phyloP scores from a whole-genome alignment of 2,888 invertebrate genomes.

The Eumacrocentrus americanus region DNA sequence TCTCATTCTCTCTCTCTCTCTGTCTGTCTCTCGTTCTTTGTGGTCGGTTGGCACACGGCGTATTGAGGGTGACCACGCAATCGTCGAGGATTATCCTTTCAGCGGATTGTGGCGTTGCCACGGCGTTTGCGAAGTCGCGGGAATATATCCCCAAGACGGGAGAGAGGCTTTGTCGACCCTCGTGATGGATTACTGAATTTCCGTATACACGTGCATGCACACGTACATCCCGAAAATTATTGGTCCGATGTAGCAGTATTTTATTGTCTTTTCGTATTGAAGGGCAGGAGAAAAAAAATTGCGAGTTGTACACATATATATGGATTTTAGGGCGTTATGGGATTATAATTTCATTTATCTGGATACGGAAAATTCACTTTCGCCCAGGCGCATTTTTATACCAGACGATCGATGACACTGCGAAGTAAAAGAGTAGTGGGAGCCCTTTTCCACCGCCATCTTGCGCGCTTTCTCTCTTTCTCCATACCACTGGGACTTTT shows the following conservation, averaged over 20 bases:
- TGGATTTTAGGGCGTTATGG: too few species aligned
- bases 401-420: slow-evolving; percentile 23
- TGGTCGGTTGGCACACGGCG: slow-evolving; percentile 11
- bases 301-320: not conserved
- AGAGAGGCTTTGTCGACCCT: not conserved
- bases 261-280: too few species aligned
- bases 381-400: not conserved
- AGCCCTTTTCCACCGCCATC: slow-evolving; percentile 21
- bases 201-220: too few species aligned
- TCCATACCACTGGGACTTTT: slow-evolving; percentile 42
- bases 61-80: slow-evolving; percentile 22
- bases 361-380: slow-evolving; percentile 14
- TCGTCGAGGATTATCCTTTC: slow-evolving; percentile 27
- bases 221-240: too few species aligned
- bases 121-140: not conserved
- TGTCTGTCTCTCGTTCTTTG: slow-evolving; percentile 1
- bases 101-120: slow-evolving; percentile 18
- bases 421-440: not conserved
- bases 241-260: too few species aligned
- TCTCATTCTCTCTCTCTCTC: slow-evolving; percentile 9
- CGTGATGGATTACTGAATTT: too few species aligned
- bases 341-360: not conserved
- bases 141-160: not conserved
- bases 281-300: too few species aligned
- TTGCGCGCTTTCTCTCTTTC: slow-evolving; percentile 23